These are phyloP conservation scores for Buphagus erythrorhynchus DNA, from an alignment of 2,797 vertebrate species.

Conservation along the genomic window DNA sequence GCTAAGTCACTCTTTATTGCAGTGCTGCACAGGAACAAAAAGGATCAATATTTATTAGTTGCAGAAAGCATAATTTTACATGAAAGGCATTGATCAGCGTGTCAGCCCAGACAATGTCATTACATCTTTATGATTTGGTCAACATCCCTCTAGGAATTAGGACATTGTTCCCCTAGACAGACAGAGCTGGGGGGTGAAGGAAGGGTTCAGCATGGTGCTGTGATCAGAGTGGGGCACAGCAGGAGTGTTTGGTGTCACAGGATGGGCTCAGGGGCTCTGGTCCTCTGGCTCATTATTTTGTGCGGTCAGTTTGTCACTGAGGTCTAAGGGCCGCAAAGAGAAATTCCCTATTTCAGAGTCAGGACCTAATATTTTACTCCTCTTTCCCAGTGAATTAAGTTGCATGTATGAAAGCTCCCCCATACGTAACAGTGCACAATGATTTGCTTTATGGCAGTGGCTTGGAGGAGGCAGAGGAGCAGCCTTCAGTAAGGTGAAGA, in stretches of 20 bases:
- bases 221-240: neutral
- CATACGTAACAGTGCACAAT: slow-evolving; percentile 18
- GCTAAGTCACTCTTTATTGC: slow-evolving; percentile 46
- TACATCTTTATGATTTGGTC: slow-evolving; percentile 38
- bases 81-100: slow-evolving; percentile 49
- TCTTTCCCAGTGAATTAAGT: slow-evolving; percentile 10
- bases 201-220: neutral
- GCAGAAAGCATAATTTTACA: slow-evolving; percentile 65
- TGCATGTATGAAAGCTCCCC: slow-evolving; percentile 24
- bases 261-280: neutral
- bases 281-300: neutral
- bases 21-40: slow-evolving; percentile 41
- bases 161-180: neutral
- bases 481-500: neutral
- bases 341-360: neutral
- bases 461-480: neutral
- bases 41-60: slow-evolving; percentile 69
- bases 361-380: neutral
- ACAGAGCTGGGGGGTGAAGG: neutral
- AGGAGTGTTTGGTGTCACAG: neutral
- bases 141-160: neutral
- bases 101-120: slow-evolving; percentile 36
- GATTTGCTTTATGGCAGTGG: slow-evolving; percentile 7
- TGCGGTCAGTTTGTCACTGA: neutral
- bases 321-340: neutral